phyloP scores from a whole-genome alignment of 2,113 vertebrate species.

The Corythoichthys intestinalis region DNA sequence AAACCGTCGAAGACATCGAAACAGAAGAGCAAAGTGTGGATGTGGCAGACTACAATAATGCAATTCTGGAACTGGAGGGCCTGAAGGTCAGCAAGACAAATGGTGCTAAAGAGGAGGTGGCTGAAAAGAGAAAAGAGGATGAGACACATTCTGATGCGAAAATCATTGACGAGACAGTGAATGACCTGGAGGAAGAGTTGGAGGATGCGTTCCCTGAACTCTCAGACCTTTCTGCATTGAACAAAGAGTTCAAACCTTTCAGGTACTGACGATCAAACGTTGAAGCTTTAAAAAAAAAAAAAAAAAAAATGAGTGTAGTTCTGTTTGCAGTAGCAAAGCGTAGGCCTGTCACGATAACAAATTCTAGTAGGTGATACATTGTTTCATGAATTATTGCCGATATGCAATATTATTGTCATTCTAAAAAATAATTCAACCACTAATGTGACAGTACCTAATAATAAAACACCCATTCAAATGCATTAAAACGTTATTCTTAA shows the following conservation, averaged over 20 bases:
- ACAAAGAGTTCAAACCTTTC: constrained; percentile 75
- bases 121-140: constrained; percentile 30
- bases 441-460: too few species aligned
- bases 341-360: background rate
- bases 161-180: constrained; percentile 34
- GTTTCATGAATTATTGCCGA: too few species aligned
- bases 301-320: background rate
- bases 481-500: too few species aligned
- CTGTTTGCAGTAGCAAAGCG: background rate
- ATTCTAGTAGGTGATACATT: too few species aligned
- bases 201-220: constrained; percentile 76
- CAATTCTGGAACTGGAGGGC: constrained; percentile 74
- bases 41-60: constrained; percentile 71
- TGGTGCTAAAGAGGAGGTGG: constrained; percentile 19
- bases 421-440: too few species aligned
- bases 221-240: constrained; percentile 67
- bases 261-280: constrained; percentile 52
- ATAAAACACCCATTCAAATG: too few species aligned
- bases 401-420: too few species aligned
- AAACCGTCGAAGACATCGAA: constrained; percentile 17
- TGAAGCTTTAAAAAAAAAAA: too few species aligned
- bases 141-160: background rate
- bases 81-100: constrained; percentile 42
- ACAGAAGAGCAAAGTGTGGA: constrained; percentile 33
- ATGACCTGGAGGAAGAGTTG: constrained; percentile 28